Base-by-base conservation (phyloP, 2,113 vertebrate genomes). In the Kryptolebias marmoratus region DNA sequence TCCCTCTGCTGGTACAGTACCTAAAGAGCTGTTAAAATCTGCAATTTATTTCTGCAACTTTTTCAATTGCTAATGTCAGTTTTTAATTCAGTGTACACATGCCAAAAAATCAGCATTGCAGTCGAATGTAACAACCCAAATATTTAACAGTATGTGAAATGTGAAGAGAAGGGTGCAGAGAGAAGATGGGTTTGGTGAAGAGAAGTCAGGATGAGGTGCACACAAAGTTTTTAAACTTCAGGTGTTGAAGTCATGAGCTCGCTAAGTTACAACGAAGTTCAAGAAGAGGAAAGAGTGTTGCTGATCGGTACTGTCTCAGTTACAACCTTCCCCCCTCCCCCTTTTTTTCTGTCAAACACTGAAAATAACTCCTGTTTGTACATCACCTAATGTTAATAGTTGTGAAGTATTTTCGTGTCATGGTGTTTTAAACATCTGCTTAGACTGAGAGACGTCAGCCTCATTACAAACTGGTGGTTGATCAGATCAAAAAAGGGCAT, bases 51-150 rank as follows among this genome's bases (percentile, higher is more conserved):
- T 68, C 44, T 74, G 72, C 65, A 66, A 64, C 71, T 55, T 69
- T 18, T 58, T 70, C 52, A 27, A 56, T 27, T 59, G 62, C 45
- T 69, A 60, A 83, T 70, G 57, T 87, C 57, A 63, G 14, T 82
- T 84, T 71, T 61, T 64, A 67, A 2, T 81, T 79, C 59, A 83
- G 68, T 86, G 77, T 72, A 62, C 36, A 84, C 75, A 84, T 80
- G 82, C 84, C 84, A 87, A 89, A 87, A 76, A 72, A 32, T 28
- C 57, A 64, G 73, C 82, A 69, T 81, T 64, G 32, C 10, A 1
- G 83, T 71, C 86, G 90, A 91, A 89, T 90, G 88, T 88, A 87
- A 72, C 63, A 73, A 67, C 18, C 45, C 4, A 16, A 55, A 50
- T 67, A 73, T 77, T 63, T 52, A 75, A 50, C 11, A 52, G 74